Conservation (phyloP, 2,888 invertebrate species). For the Leptopilina drosophilae region DNA sequence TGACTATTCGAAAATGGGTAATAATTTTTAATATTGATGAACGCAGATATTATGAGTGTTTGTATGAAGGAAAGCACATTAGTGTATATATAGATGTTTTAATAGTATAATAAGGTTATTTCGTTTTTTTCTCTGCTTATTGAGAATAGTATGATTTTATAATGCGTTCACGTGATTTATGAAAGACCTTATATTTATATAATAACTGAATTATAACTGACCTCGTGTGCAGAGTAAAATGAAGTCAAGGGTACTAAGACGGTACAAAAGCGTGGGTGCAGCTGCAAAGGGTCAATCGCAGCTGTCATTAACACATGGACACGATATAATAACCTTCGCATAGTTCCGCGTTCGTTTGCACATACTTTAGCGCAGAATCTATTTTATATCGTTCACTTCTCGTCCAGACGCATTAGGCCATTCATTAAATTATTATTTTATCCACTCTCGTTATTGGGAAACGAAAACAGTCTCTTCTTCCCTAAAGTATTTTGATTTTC, state of each 20-base stretch:
- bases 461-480: too few relatives aligned
- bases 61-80: background rate
- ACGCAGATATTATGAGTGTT: too few relatives aligned
- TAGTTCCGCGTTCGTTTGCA: slow-evolving; percentile 32
- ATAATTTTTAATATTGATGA: too few relatives aligned
- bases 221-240: slow-evolving; percentile 53
- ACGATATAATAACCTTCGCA: slow-evolving; percentile 2
- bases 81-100: background rate
- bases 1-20: too few relatives aligned
- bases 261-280: slow-evolving; percentile 30
- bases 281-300: slow-evolving; percentile 24
- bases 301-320: slow-evolving; percentile 17
- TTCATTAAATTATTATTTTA: background rate
- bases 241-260: slow-evolving; percentile 56
- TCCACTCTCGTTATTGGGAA: too few relatives aligned
- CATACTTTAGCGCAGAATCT: slow-evolving; percentile 6
- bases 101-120: background rate
- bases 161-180: slow-evolving; percentile 22
- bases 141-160: slow-evolving; percentile 26
- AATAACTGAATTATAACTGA: slow-evolving; percentile 53
- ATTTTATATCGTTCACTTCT: background rate
- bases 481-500: too few relatives aligned
- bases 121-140: slow-evolving; percentile 24
- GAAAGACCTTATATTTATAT: slow-evolving; percentile 46
- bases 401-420: background rate